These are phyloP conservation scores for Nasonia vitripennis DNA, from an alignment of 1,140 invertebrate species.

Conservation along the genomic window DNA sequence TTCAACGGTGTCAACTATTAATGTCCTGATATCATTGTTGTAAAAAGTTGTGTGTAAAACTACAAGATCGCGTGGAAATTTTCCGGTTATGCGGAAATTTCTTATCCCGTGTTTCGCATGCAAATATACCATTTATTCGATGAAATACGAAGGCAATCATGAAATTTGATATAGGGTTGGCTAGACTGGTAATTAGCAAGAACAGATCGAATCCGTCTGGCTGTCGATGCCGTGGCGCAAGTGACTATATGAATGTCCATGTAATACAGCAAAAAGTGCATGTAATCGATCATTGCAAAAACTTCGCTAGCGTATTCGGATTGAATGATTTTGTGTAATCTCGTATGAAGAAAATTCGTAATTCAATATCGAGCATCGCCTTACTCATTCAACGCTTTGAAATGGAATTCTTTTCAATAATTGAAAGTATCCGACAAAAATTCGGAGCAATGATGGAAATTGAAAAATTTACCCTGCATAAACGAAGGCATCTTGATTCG, in stretches of 20 bases:
- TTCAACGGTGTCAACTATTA: too few species aligned
- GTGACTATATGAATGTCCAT: neutral
- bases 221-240: constrained; percentile 7
- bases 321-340: too few species aligned
- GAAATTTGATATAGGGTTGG: constrained; percentile 45
- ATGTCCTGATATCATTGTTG: too few species aligned
- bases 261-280: neutral
- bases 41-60: neutral
- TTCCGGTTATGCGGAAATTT: constrained; percentile 12
- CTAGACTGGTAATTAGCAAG: constrained; percentile 47
- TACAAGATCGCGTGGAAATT: neutral
- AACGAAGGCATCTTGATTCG: neutral
- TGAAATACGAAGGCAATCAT: constrained; percentile 45
- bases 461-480: neutral
- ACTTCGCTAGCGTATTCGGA: neutral
- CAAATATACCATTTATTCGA: constrained; percentile 35
- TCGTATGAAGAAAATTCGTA: too few species aligned
- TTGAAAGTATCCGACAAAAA: neutral
- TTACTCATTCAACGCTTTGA: too few species aligned
- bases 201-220: constrained; percentile 32
- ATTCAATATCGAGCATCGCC: too few species aligned
- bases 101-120: constrained; percentile 45
- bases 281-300: neutral
- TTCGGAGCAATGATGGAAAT: neutral
- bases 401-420: neutral